Evolutionary conservation across 2,113 vertebrate genomes (phyloP).

Genomic region (Piliocolobus tephrosceles): DNA sequence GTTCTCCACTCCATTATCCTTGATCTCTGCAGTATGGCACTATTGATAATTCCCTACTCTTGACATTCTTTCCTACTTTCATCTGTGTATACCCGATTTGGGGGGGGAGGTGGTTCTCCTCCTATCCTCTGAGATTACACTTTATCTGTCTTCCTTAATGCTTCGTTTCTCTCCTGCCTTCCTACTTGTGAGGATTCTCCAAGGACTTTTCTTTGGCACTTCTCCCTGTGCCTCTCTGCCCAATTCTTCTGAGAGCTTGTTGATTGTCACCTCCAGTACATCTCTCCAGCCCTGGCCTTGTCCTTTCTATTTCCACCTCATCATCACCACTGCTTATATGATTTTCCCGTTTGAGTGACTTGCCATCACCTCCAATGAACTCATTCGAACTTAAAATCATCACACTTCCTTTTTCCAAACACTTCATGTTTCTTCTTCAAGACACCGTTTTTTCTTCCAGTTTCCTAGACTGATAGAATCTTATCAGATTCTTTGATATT

Average conservation of each 20-base stretch:
- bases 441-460: background rate
- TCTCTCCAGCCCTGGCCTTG: background rate
- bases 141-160: background rate
- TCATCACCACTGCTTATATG: background rate
- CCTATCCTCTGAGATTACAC: background rate
- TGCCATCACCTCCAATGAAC: background rate
- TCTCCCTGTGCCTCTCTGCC: background rate
- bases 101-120: background rate
- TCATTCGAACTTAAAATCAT: background rate
- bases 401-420: background rate
- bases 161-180: background rate
- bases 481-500: background rate
- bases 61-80: background rate
- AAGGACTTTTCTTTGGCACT: background rate
- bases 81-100: background rate
- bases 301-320: background rate
- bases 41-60: background rate
- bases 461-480: background rate
- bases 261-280: fast-evolving
- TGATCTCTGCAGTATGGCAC: background rate
- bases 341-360: background rate
- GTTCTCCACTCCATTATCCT: no score
- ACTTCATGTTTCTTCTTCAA: background rate
- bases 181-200: background rate
- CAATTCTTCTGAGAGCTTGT: background rate